These are phyloP conservation scores for Actenoides hombroni DNA, from an alignment of 2,113 vertebrate genomes.

Conservation along the genomic window DNA sequence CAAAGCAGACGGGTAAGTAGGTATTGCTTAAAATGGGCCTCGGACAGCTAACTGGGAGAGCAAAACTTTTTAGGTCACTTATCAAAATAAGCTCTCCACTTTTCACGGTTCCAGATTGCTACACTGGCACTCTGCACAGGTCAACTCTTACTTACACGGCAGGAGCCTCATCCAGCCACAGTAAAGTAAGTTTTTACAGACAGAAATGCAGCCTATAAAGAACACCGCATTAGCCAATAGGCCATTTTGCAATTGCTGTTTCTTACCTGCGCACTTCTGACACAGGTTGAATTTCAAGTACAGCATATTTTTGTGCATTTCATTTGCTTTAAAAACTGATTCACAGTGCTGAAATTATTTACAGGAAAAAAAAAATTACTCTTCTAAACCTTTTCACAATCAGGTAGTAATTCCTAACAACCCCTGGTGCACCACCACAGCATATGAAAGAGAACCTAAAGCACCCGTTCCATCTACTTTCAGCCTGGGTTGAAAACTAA, in stretches of 20 bases:
- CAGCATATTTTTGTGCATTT: neutral
- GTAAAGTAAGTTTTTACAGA: neutral
- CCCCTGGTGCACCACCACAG: neutral
- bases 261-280: neutral
- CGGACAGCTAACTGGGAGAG: neutral
- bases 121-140: neutral
- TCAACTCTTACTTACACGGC: neutral
- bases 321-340: neutral
- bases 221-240: neutral
- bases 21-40: neutral
- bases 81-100: neutral
- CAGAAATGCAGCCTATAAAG: neutral
- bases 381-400: neutral
- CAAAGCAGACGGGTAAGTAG: neutral
- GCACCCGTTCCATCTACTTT: neutral
- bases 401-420: neutral
- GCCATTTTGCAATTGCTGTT: neutral
- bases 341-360: neutral
- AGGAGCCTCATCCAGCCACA: neutral
- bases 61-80: neutral
- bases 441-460: neutral
- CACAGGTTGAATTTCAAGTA: neutral
- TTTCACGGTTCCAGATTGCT: neutral
- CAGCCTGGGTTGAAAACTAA: neutral
- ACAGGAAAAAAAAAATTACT: neutral